These are phyloP conservation scores for Polyergus mexicanus DNA, from an alignment of 1,140 invertebrate genomes.

Conservation along the genomic window DNA sequence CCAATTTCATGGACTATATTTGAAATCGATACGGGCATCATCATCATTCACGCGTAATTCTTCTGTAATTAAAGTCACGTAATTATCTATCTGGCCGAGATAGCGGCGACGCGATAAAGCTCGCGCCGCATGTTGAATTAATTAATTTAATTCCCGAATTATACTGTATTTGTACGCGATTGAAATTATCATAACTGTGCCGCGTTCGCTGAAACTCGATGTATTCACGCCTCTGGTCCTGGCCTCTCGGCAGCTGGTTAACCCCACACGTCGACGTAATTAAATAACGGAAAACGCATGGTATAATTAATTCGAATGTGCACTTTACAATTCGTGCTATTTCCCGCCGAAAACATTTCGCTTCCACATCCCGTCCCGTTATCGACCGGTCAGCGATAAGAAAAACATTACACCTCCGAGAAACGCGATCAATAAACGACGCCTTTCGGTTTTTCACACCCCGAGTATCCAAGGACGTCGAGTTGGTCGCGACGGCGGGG, in stretches of 20 bases:
- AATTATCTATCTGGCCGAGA: constrained; percentile 6
- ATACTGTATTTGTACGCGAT: constrained; percentile 46
- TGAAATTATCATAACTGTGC: background rate
- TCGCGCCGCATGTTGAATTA: constrained; percentile 37
- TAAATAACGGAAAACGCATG: constrained; percentile 24
- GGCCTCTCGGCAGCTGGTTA: background rate
- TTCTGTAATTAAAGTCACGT: constrained; percentile 28
- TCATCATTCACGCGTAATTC: background rate
- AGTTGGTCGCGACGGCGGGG: background rate
- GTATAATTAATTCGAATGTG: constrained; percentile 15
- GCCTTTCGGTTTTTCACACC: constrained; percentile 68
- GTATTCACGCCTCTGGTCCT: background rate
- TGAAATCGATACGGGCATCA: background rate
- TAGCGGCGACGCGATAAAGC: constrained; percentile 9
- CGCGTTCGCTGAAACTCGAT: background rate
- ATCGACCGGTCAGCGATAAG: constrained; percentile 46
- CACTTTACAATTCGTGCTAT: background rate
- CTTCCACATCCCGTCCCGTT: constrained; percentile 6
- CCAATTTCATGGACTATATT: background rate
- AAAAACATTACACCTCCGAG: constrained; percentile 30
- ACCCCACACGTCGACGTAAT: background rate
- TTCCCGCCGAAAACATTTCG: background rate
- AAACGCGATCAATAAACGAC: constrained; percentile 64
- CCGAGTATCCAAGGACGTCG: constrained; percentile 29
- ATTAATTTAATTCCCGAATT: constrained; percentile 59